Percentiles rank a stretch among this genome's conserved stretches.
These are phyloP conservation scores for Tridacna gigas DNA, from an alignment of 2,888 invertebrate genomes.

Conservation along the genomic window DNA sequence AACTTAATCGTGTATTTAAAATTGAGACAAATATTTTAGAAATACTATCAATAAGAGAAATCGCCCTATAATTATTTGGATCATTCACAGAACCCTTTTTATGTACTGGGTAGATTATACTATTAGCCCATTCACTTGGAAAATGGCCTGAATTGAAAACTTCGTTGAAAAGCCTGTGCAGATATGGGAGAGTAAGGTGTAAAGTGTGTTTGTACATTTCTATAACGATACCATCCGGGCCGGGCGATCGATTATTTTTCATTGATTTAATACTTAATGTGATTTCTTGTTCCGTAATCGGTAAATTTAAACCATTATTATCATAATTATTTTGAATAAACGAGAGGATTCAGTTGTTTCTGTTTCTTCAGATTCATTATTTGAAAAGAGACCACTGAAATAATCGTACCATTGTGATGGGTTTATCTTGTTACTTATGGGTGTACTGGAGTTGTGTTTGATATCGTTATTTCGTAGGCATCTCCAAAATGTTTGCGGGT, in stretches of 20 bases:
- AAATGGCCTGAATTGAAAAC: conserved; percentile 21
- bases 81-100: conserved; percentile 30
- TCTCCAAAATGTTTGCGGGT: not conserved
- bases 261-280: conserved; percentile 19
- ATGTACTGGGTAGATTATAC: conserved; percentile 38
- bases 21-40: conserved; percentile 33
- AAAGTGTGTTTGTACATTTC: conserved; percentile 33
- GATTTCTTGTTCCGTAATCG: conserved; percentile 21
- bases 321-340: conserved; percentile 3
- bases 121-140: conserved; percentile 29
- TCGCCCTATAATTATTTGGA: conserved; percentile 43
- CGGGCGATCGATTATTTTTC: conserved; percentile 24
- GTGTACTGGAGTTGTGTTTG: not conserved
- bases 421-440: not conserved
- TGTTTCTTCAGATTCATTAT: not conserved
- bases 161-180: conserved; percentile 33
- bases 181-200: conserved; percentile 10
- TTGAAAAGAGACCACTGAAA: not conserved
- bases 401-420: not conserved
- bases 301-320: not conserved
- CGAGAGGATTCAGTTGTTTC: not conserved
- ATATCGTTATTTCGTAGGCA: not conserved
- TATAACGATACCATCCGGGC: conserved; percentile 29
- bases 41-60: conserved; percentile 27
- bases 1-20: conserved; percentile 15